phyloP scores from a whole-genome alignment of 2,797 vertebrate species.

The Gymnocypris eckloni region DNA sequence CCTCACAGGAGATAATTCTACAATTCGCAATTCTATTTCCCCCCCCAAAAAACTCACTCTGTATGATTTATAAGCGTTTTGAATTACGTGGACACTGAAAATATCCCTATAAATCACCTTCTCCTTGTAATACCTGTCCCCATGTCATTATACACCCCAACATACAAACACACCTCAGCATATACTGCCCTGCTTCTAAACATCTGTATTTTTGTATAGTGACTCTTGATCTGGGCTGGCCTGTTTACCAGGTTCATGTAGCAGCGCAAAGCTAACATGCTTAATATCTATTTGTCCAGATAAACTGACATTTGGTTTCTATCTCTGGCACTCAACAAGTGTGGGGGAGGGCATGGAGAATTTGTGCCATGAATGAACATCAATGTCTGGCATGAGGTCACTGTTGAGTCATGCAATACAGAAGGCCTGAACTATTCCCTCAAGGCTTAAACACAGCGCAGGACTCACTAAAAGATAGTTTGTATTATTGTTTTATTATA shows the following conservation, averaged over 20 bases:
- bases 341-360: conserved; percentile 17
- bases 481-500: no score
- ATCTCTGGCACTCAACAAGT: conserved; percentile 36
- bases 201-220: conserved; percentile 13
- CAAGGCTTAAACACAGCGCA: not conserved
- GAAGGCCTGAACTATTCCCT: conserved; percentile 6
- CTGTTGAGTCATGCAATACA: conserved; percentile 70
- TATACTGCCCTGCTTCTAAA: not conserved
- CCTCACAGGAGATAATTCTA: no score
- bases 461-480: conserved; percentile 18
- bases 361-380: conserved; percentile 42
- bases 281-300: conserved; percentile 1
- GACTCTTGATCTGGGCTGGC: not conserved
- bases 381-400: conserved; percentile 62
- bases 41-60: no score
- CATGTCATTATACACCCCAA: not conserved
- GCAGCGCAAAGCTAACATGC: not conserved
- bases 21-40: no score
- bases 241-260: not conserved
- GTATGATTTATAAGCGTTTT: no score
- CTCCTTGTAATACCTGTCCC: no score
- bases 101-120: no score
- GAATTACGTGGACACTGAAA: no score
- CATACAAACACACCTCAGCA: conserved; percentile 29
- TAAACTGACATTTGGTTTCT: not conserved